phyloP scores from a whole-genome alignment of 2,113 vertebrate species.

The Halichoerus grypus region DNA sequence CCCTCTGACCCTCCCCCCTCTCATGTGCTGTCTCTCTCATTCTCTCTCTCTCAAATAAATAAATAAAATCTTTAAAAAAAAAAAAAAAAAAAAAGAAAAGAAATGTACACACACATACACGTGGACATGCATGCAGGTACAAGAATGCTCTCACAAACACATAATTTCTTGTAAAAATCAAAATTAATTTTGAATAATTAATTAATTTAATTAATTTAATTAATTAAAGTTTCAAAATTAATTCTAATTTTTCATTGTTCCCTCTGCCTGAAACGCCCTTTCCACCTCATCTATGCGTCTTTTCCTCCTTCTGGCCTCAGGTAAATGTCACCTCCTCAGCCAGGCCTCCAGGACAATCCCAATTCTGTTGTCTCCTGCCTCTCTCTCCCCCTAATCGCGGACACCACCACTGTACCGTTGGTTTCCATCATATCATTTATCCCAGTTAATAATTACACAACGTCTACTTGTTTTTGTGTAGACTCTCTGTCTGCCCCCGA shows the following conservation, averaged over 20 bases:
- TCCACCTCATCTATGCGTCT: background rate
- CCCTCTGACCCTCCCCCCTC: no score
- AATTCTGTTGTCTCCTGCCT: background rate
- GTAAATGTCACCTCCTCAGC: background rate
- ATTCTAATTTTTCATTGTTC: slow-evolving; percentile 12
- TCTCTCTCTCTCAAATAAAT: no score
- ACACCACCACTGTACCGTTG: background rate
- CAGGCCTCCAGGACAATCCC: background rate
- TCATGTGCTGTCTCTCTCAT: no score
- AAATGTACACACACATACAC: background rate
- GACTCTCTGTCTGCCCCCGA: background rate
- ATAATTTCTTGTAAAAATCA: background rate
- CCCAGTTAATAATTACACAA: background rate
- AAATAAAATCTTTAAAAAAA: no score
- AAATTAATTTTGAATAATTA: background rate
- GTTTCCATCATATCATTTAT: background rate
- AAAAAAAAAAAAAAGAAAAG: no score
- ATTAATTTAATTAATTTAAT: no score
- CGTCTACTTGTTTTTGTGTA: background rate
- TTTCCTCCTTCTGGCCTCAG: background rate
- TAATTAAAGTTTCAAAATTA: background rate
- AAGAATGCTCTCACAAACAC: background rate
- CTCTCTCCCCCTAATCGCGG: background rate
- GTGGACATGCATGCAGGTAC: background rate
- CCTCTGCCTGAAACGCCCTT: background rate